These are phyloP conservation scores for Lithobius niger DNA, from an alignment of 1,140 invertebrate genomes.

Conservation along the genomic window DNA sequence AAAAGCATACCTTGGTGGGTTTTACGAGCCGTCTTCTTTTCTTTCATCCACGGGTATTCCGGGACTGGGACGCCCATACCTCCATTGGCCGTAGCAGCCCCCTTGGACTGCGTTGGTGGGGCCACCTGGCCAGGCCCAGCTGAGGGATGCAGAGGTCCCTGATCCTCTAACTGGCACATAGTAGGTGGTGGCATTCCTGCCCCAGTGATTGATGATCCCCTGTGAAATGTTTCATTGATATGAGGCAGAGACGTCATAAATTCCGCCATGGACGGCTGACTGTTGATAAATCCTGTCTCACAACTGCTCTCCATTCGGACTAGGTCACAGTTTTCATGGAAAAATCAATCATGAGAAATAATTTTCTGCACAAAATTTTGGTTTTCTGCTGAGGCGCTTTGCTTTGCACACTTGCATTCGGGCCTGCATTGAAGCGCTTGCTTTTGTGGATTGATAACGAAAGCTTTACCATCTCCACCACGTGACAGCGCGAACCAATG, in stretches of 20 bases:
- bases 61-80: constrained; percentile 57
- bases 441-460: constrained; percentile 20
- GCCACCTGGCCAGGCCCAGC: constrained; percentile 30
- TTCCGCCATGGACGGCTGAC: constrained; percentile 82
- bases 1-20: constrained; percentile 66
- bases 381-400: not conserved
- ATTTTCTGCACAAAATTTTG: constrained; percentile 1
- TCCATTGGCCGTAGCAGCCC: constrained; percentile 28
- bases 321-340: not conserved
- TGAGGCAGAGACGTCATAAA: constrained; percentile 55
- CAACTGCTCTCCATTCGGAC: constrained; percentile 24
- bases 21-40: constrained; percentile 88
- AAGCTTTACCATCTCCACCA: constrained; percentile 22
- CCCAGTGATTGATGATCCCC: constrained; percentile 24
- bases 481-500: constrained; percentile 21
- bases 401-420: constrained; percentile 7
- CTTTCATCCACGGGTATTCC: constrained; percentile 95
- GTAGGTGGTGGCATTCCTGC: constrained; percentile 16
- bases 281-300: constrained; percentile 81
- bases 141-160: constrained; percentile 37
- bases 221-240: constrained; percentile 24
- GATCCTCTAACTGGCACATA: constrained; percentile 13
- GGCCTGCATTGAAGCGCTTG: constrained; percentile 12
- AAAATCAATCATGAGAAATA: constrained; percentile 2
- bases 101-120: constrained; percentile 18